Evolutionary conservation across 2,113 vertebrate genomes (phyloP), one percentile per base, ranked within the genome.

Genomic region (Gadus chalcogrammus): DNA sequence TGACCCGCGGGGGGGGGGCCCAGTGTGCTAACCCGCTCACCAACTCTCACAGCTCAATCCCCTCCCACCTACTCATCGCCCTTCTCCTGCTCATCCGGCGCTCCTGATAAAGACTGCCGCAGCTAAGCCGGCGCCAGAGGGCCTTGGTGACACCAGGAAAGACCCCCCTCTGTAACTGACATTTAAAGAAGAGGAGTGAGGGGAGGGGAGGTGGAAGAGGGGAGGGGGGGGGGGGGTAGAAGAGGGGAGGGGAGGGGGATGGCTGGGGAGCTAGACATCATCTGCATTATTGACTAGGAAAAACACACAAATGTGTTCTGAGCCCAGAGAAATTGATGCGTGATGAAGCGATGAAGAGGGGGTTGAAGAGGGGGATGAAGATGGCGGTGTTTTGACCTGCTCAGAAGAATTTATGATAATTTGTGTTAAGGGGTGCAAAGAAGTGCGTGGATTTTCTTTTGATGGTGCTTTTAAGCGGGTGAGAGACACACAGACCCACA

Each of bases 141-240:
- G 74, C 70, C 69, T 67, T 20, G 59, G 73, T 79, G 83, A 87
- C 73, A 79, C 65, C 52, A 78, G 72, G 71, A 73, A 71, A 67
- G 35, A 71, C 64, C 17, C 17, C 31, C 11, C 68, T 66, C 31
- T 60, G 59, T 73, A 70, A 64, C 71, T 75, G 76, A 81, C 72
- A 84, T 74, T 71, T 71, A 68, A 59, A 67, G 67, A 78, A 65
- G 78, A 85, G 70, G 38, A 72, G 20, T 6, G 56, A 35, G 61
- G 15, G 61, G 28, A 8, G 15, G 15, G 61, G 28, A 8, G 15
- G 5, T 2, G 5, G 18, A 59, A 58, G 77, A 13, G 18, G 48
- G 17, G 20, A 11, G 27, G 42, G 8, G 42, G 38, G 70, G 48
- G 17, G 20, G 8, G 27, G 42, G 8, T 1, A 7, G 31, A 0